Percentiles rank a stretch among this genome's conserved stretches.
These are phyloP conservation scores for Sesia apiformis DNA, from an alignment of 2,888 invertebrate species.

Conservation along the genomic window DNA sequence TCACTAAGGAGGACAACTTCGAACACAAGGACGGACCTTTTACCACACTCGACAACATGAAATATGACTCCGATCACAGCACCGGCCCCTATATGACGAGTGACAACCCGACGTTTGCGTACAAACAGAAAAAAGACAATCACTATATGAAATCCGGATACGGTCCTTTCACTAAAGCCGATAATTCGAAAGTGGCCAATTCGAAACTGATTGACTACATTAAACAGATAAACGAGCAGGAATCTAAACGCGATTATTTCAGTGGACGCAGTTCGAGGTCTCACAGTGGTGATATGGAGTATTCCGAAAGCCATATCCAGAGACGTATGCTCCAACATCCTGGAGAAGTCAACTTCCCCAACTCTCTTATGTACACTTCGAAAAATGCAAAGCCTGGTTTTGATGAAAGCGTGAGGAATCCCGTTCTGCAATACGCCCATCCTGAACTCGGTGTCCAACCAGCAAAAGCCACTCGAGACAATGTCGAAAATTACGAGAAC, in stretches of 20 bases:
- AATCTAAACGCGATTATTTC: slow-evolving; percentile 76
- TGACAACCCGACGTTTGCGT: slow-evolving; percentile 43
- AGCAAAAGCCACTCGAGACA: slow-evolving; percentile 74
- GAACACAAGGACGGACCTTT: slow-evolving; percentile 74
- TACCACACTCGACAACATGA: slow-evolving; percentile 74
- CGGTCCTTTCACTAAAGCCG: slow-evolving; percentile 78
- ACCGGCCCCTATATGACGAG: slow-evolving; percentile 46
- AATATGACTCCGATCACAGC: slow-evolving; percentile 48
- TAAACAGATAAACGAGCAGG: slow-evolving; percentile 79
- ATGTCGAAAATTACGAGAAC: slow-evolving; percentile 39
- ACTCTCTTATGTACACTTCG: slow-evolving; percentile 78
- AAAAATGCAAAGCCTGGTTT: slow-evolving; percentile 76
- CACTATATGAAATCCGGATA: slow-evolving; percentile 62
- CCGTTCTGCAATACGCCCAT: slow-evolving; percentile 86
- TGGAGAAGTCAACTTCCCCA: slow-evolving; percentile 77
- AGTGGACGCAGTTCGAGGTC: slow-evolving; percentile 67
- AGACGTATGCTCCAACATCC: slow-evolving; percentile 82
- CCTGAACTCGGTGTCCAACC: slow-evolving; percentile 86
- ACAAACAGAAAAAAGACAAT: slow-evolving; percentile 59
- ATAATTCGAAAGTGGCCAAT: slow-evolving; percentile 74
- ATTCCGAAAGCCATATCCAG: slow-evolving; percentile 76
- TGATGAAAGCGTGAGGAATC: slow-evolving; percentile 81
- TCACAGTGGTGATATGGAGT: slow-evolving; percentile 58
- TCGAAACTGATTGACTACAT: slow-evolving; percentile 78
- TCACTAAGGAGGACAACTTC: slow-evolving; percentile 77